Evolutionary conservation across 2,888 invertebrate genomes (phyloP), one percentile per base, ranked within the genome.

Genomic region (Frankliniella fusca): DNA sequence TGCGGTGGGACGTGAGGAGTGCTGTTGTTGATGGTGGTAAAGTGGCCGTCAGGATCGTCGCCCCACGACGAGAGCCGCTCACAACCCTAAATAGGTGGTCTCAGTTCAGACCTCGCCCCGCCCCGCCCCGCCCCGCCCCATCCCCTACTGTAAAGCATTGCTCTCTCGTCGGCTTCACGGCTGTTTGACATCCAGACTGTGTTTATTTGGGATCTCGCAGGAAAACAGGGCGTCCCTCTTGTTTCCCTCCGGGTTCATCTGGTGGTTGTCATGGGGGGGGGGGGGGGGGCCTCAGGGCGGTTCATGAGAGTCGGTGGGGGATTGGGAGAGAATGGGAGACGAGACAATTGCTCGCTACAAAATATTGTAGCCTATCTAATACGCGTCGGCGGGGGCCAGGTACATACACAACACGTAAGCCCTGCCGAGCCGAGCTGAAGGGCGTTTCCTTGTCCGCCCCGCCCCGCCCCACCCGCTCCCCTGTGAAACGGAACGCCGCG

Each of bases 171-270:
- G 27, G 70, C 70, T 8, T 27, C 70, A 76, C 70, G 70, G 70
- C 70, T 76, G 70, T 76, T 76, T 76, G 70, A 76, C 70, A 76
- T 27, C 27, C 70, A 76, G 70, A 12, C 70, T 27, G 27, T 76
- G 70, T 76, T 76, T 76, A 76, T 76, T 76, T 76, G 70, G 70
- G 70, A 18, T 61, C 70, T 23, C 70, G 70, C 11, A 12, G 70
- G 70, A 23, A 76, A 76, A 76, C 70, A 76, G 70, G 70, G 70
- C 70, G 27, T 76, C 27, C 12, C 70, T 76, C 70, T 23, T 23
- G 23, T 76, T 76, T 23, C 12, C 70, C 27, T 61, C 61, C 61
- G 18, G 61, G 27, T 23, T 15, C 54, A 9, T 9, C 3, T 7
- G 70, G 65, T 70, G 70, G 54, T 2, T 7, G 12, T 8, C 27